Base-by-base conservation (phyloP, 2,797 vertebrate species). In the Parotocinclus haroldoi region DNA sequence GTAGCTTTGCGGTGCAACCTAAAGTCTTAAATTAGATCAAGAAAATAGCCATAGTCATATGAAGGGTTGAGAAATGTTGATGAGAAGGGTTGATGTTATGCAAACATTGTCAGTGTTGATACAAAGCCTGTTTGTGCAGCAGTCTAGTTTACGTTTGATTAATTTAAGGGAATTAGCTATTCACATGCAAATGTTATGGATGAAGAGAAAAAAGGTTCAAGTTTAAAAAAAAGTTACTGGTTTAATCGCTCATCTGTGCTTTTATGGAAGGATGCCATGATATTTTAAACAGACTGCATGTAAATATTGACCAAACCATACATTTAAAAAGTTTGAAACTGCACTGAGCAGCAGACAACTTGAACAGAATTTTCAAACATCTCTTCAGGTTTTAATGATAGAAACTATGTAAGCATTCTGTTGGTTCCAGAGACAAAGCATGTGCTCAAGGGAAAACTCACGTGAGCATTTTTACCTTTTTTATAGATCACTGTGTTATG, bases 111-210 rank as follows among this genome's bases (percentile, higher is more conserved):
- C 57, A 18, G 46, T 64, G 63, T 52, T 69, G 61, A 58, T 72
- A 68, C 52, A 62, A 72, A 59, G 58, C 66, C 58, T 73, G 71
- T 76, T 76, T 76, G 67, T 64, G 58, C 54, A 62, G 40, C 50
- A 19, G 55, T n/a, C 17, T 48, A 55, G 58, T 63, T 63, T 61
- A 69, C 57, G 52, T 59, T 58, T 71, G 64, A 63, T 70, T 70
- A 48, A 64, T 67, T 64, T 71, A 54, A 76, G 64, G 56, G 60
- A 77, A 65, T 71, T 62, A 27, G 19, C 13, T 44, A 38, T 54
- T 74, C 13, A 48, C 63, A 74, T 66, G 68, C 53, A 63, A 58
- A 64, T 58, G 62, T 56, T 69, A 63, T 16, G 19, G 39, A 37
- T 42, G 7, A 11, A 9, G 19, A 2, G 7, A 46, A 18, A 16